A percentile compares a stretch with the other conserved stretches of the same genome.
Conservation (phyloP, 2,113 vertebrate species). For the Gymnorhina tibicen region DNA sequence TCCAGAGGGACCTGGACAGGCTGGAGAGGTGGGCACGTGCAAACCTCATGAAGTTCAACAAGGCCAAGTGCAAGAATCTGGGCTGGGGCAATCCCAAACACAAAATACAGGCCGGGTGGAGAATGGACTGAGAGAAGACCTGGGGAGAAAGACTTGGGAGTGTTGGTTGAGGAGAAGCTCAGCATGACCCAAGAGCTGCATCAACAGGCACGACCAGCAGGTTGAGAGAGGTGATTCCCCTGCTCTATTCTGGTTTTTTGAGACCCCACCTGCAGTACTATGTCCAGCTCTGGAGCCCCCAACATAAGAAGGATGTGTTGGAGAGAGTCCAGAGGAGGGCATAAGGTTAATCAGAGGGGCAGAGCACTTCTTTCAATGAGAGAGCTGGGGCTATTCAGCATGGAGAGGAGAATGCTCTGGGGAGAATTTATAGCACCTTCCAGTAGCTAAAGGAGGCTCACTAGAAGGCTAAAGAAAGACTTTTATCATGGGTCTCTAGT, state of each 20-base stretch:
- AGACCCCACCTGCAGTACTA: too few relatives aligned
- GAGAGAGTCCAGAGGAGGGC: not conserved
- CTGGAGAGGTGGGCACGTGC: not conserved
- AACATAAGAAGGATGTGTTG: not conserved
- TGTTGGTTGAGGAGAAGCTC: not conserved
- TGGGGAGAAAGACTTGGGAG: not conserved
- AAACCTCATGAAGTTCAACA: not conserved
- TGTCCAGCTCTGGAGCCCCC: not conserved
- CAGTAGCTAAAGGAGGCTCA: not conserved
- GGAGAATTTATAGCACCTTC: not conserved
- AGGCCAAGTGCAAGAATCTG: not conserved
- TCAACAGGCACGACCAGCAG: accelerated
- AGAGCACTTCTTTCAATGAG: not conserved
- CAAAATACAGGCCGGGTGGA: not conserved
- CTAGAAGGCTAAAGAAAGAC: not conserved
- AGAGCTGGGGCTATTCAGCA: not conserved
- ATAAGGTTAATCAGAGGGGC: not conserved
- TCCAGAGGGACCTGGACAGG: not conserved
- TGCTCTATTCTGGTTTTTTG: not conserved
- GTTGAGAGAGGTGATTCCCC: too few relatives aligned
- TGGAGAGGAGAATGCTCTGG: not conserved
- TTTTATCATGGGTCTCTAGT: not conserved
- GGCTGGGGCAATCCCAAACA: not conserved
- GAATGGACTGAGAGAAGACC: not conserved
- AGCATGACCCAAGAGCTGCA: not conserved